Conservation (phyloP, 2,113 vertebrate genomes). For the Pungitius pungitius region DNA sequence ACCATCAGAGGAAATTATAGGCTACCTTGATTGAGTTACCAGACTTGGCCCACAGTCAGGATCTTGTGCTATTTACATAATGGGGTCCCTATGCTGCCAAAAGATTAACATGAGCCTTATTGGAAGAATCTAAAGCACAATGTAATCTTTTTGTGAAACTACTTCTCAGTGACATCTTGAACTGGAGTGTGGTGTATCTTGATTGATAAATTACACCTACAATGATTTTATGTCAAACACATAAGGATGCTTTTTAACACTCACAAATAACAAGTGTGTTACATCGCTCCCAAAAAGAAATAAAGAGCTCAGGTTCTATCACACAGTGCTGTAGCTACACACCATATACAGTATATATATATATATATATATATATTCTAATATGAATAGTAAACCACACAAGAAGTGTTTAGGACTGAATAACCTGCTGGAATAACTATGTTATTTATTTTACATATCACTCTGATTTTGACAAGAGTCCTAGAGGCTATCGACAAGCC, state of each 20-base stretch:
- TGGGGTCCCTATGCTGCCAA: neutral
- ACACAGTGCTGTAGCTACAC: neutral
- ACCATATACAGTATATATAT: no score
- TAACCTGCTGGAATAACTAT: no score
- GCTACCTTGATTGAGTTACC: conserved; percentile 8
- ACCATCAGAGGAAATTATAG: conserved; percentile 26
- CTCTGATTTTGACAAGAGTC: neutral
- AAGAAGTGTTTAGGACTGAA: neutral
- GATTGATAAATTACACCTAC: neutral
- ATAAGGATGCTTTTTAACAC: neutral
- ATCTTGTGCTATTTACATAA: conserved; percentile 25
- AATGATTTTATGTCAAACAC: conserved; percentile 1
- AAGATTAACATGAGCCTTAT: conserved; percentile 6
- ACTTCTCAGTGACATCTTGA: neutral
- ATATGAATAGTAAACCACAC: neutral
- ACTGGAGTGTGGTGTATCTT: neutral
- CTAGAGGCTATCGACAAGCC: neutral
- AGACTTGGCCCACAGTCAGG: conserved; percentile 24
- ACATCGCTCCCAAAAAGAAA: neutral
- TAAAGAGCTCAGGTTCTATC: neutral
- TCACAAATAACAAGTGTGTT: neutral
- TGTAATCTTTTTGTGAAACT: conserved; percentile 7
- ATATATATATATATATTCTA: neutral
- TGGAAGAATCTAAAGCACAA: neutral
- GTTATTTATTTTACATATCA: neutral